Evolutionary conservation across 2,888 invertebrate species (phyloP).

Genomic region (Masnerella sp.): DNA sequence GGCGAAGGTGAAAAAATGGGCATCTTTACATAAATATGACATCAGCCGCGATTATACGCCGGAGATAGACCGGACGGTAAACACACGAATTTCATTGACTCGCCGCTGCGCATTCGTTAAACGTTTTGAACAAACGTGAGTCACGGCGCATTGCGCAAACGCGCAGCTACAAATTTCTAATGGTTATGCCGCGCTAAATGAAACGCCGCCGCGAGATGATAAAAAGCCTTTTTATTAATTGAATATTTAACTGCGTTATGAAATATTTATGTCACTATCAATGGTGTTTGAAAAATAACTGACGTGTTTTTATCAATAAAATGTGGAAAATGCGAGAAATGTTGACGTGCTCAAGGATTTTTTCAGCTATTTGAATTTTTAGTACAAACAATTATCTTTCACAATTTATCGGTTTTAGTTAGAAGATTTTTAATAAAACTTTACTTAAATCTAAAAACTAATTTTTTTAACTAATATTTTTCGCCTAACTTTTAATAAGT

Average conservation of each 20-base stretch:
- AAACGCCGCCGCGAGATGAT: too few relatives aligned
- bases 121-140: not conserved
- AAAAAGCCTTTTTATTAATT: constrained; percentile 49
- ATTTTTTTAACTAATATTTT: too few relatives aligned
- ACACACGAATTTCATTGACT: constrained; percentile 49
- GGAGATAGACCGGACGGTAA: constrained; percentile 46
- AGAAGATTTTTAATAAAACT: too few relatives aligned
- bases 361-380: too few relatives aligned
- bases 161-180: constrained; percentile 13
- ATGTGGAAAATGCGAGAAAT: constrained; percentile 39
- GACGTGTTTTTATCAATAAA: constrained; percentile 45
- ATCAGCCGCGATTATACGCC: constrained; percentile 46
- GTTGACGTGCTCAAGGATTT: constrained; percentile 36
- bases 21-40: constrained; percentile 55
- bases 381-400: too few relatives aligned
- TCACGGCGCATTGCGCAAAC: constrained; percentile 11
- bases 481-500: too few relatives aligned
- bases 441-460: too few relatives aligned
- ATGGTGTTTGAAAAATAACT: constrained; percentile 41
- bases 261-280: constrained; percentile 37
- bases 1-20: constrained; percentile 46
- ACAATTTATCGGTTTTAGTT: too few relatives aligned
- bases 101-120: constrained; percentile 21
- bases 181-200: constrained; percentile 23
- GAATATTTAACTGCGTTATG: constrained; percentile 43